These are phyloP conservation scores for Microlaimidae sp. DNA, from an alignment of 2,888 invertebrate species.

Conservation along the genomic window DNA sequence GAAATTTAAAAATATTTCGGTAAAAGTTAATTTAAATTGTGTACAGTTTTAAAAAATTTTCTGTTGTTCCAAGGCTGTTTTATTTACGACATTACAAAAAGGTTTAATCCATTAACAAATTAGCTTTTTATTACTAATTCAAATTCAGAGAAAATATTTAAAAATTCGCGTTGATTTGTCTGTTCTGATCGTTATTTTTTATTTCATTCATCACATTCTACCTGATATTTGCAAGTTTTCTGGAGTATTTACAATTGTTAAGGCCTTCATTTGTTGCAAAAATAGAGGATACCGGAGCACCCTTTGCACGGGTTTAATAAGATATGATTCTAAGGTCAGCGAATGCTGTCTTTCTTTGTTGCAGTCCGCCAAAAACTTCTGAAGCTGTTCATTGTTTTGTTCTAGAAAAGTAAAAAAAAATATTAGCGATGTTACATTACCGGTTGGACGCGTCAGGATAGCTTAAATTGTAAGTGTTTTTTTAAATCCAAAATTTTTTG, in stretches of 20 bases:
- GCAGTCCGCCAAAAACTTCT: constrained; percentile 78
- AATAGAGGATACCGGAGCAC: constrained; percentile 90
- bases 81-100: too few relatives aligned
- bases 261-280: constrained; percentile 76
- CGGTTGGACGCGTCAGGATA: too few relatives aligned
- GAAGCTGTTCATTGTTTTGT: constrained; percentile 86
- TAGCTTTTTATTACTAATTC: background rate
- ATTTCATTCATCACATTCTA: constrained; percentile 21
- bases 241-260: constrained; percentile 76
- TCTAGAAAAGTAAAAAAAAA: constrained; percentile 49
- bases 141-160: background rate
- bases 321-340: constrained; percentile 84
- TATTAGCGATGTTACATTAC: too few relatives aligned
- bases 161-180: background rate
- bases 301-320: constrained; percentile 95
- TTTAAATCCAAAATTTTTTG: too few relatives aligned
- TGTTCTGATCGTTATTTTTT: background rate
- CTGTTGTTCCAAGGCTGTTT: too few relatives aligned
- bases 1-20: background rate
- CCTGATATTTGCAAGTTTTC: constrained; percentile 70
- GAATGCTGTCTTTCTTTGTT: constrained; percentile 94
- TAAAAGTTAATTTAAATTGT: background rate
- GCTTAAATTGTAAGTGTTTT: background rate
- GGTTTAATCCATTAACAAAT: background rate
- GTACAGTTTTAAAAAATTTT: too few relatives aligned